phyloP scores from a whole-genome alignment of 2,888 invertebrate species.

The Leistus spinibarbis region DNA sequence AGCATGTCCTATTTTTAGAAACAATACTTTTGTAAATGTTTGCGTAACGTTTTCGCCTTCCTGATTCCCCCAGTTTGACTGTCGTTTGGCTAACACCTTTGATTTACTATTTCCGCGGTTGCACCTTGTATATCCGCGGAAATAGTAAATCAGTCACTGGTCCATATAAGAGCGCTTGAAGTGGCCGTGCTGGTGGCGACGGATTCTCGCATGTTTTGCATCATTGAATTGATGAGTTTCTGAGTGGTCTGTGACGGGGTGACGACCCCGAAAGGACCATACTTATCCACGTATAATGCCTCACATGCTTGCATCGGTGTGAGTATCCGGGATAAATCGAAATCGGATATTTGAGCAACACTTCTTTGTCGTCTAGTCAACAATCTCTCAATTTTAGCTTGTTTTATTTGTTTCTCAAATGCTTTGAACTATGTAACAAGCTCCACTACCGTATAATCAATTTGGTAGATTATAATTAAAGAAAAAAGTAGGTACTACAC shows the following conservation, averaged over 20 bases:
- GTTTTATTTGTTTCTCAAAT: no score
- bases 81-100: no score
- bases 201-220: not conserved
- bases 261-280: not conserved
- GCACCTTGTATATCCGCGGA: no score
- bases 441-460: no score
- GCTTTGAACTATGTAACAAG: not conserved
- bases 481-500: no score
- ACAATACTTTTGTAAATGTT: no score
- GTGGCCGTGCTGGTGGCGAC: not conserved
- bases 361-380: not conserved
- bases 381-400: not conserved
- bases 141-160: no score
- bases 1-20: no score
- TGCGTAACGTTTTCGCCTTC: no score
- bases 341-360: not conserved
- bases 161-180: no score
- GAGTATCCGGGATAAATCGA: not conserved
- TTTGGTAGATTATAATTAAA: no score
- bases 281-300: not conserved
- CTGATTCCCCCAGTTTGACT: no score
- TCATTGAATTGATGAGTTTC: not conserved
- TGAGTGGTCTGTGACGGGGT: not conserved
- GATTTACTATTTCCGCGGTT: not conserved
- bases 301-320: not conserved